Conservation (phyloP, 2,797 vertebrate species). For the Podarcis siculus region DNA sequence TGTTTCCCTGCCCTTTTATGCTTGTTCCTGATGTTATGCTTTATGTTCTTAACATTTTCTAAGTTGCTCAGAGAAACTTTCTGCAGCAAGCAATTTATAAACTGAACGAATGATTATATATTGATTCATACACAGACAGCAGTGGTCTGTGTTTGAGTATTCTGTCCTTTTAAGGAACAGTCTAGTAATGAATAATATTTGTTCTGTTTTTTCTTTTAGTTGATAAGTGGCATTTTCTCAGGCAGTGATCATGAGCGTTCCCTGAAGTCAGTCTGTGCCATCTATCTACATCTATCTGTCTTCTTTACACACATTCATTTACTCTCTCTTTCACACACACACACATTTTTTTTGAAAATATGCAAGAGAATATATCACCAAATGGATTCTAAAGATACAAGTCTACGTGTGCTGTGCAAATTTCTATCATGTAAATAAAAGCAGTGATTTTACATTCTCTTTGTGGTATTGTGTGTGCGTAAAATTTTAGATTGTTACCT, state of each 20-base stretch:
- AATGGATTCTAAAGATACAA: slow-evolving; percentile 49
- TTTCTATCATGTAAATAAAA: slow-evolving; percentile 75
- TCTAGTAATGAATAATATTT: slow-evolving; percentile 19
- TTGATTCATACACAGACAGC: background rate
- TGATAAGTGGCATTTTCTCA: slow-evolving; percentile 80
- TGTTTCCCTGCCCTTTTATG: no score
- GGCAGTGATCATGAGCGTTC: slow-evolving; percentile 56
- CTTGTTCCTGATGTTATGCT: no score
- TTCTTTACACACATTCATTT: background rate
- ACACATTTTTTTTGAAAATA: slow-evolving; percentile 16
- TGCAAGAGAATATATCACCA: slow-evolving; percentile 14
- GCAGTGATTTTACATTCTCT: slow-evolving; percentile 46
- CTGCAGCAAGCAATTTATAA: no score
- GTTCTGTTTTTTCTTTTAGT: slow-evolving; percentile 62
- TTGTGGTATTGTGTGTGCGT: slow-evolving; percentile 5
- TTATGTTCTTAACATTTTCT: no score
- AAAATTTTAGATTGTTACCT: no score
- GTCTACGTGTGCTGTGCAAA: slow-evolving; percentile 40
- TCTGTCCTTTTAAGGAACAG: slow-evolving; percentile 13
- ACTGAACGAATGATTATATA: background rate
- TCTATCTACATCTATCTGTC: slow-evolving; percentile 5
- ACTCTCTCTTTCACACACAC: background rate
- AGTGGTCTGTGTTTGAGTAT: slow-evolving; percentile 1
- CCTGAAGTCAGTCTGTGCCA: slow-evolving; percentile 45
- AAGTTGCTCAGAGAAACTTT: no score